Conservation (phyloP, 2,888 invertebrate species). For the Cryptus viduatorius region DNA sequence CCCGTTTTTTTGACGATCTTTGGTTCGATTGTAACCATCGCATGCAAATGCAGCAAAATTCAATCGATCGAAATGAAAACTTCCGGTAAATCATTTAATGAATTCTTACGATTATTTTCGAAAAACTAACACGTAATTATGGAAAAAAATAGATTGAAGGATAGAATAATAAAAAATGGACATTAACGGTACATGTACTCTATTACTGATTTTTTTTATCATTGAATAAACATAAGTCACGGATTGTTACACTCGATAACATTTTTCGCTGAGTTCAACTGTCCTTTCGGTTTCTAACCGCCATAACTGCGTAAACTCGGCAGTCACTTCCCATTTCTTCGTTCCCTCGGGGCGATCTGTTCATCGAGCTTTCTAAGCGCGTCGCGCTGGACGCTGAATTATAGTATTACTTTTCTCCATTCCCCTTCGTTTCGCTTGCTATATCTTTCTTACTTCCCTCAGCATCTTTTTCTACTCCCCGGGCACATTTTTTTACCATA, state of each 20-base stretch:
- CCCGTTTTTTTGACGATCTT: too few relatives aligned
- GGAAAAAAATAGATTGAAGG: too few relatives aligned
- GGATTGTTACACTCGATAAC: slow-evolving; percentile 54
- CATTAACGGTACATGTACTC: too few relatives aligned
- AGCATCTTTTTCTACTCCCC: slow-evolving; percentile 53
- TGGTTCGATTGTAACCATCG: too few relatives aligned
- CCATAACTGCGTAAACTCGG: slow-evolving; percentile 18
- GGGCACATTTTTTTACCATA: slow-evolving; percentile 34
- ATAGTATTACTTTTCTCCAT: slow-evolving; percentile 15
- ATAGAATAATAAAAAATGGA: too few relatives aligned
- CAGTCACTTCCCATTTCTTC: slow-evolving; percentile 54
- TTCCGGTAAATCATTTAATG: too few relatives aligned
- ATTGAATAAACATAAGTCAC: slow-evolving; percentile 25
- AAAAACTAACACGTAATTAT: too few relatives aligned
- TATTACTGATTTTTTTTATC: not conserved
- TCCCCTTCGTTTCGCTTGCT: slow-evolving; percentile 14
- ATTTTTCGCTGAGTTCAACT: slow-evolving; percentile 27
- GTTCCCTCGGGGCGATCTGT: slow-evolving; percentile 47
- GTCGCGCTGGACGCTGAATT: slow-evolving; percentile 35
- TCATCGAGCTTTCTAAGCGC: slow-evolving; percentile 54
- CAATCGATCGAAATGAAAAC: too few relatives aligned
- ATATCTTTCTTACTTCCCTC: slow-evolving; percentile 42
- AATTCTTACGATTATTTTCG: too few relatives aligned
- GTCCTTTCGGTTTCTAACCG: slow-evolving; percentile 25
- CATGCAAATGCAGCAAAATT: too few relatives aligned